Evolutionary conservation across 2,797 vertebrate species (phyloP).

Genomic region (Salmo trutta): DNA sequence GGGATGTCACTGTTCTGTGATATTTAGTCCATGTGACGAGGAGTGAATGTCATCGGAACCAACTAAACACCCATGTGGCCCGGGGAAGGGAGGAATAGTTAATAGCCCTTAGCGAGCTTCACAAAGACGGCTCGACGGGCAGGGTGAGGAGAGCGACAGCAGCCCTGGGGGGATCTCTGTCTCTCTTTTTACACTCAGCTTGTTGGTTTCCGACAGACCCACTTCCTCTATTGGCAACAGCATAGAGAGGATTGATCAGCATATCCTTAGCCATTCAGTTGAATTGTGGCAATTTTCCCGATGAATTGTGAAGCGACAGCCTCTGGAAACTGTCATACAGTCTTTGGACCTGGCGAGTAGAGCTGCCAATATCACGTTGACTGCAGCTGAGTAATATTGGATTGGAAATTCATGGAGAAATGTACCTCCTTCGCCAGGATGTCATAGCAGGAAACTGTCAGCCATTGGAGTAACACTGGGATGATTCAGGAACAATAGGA

Average conservation of each 20-base stretch:
- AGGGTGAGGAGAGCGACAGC: slow-evolving; percentile 39
- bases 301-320: slow-evolving; percentile 25
- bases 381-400: slow-evolving; percentile 25
- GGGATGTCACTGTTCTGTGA: slow-evolving; percentile 53
- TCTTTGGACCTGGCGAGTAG: slow-evolving; percentile 6
- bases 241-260: slow-evolving; percentile 42
- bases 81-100: slow-evolving; percentile 32
- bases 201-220: slow-evolving; percentile 28
- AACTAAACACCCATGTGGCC: slow-evolving; percentile 42
- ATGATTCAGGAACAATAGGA: not conserved
- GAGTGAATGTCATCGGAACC: slow-evolving; percentile 60
- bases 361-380: slow-evolving; percentile 5
- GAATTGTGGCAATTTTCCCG: slow-evolving; percentile 11
- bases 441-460: not conserved
- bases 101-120: slow-evolving; percentile 20
- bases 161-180: slow-evolving; percentile 36
- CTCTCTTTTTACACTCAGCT: slow-evolving; percentile 44
- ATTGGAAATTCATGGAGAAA: slow-evolving; percentile 5
- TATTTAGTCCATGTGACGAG: slow-evolving; percentile 46
- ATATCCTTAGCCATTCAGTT: slow-evolving; percentile 38
- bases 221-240: slow-evolving; percentile 59
- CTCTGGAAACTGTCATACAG: slow-evolving; percentile 16
- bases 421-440: not conserved
- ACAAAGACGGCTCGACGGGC: slow-evolving; percentile 26
- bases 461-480: not conserved